Evolutionary conservation across 2,113 vertebrate species (phyloP), one percentile per base, ranked within the genome.

Genomic region (Anolis carolinensis): DNA sequence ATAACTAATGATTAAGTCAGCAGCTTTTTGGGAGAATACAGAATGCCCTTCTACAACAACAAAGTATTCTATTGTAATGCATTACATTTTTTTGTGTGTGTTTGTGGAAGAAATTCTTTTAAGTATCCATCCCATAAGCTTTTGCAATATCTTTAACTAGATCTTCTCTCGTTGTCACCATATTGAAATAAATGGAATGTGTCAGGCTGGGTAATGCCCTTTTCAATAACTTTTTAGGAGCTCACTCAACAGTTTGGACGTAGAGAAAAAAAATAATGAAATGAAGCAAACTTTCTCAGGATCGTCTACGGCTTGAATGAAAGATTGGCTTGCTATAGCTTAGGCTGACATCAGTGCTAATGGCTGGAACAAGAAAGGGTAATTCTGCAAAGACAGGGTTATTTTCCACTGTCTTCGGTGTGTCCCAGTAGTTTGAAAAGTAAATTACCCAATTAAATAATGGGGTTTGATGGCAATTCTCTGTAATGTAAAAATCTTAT

Each of bases 51-150:
- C 93, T 88, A 89, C 91, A 89, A 93, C 95, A 91, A 95, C 96
- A 95, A 95, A 96, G 94, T 94, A 94, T 94, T 88, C 95, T 81
- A 93, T 95, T 95, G 95, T 96, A 93, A 94, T 89, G 93, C 72
- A 86, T 89, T 91, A 94, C 93, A 85, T 93, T 81, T 48, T n/a
- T 81, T 67, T 81, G 65, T 68, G 27, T 68, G 65, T 68, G 65
- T 65, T 18, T 62, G 11, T 2, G 1, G 23, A 70, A 75, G 85
- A 93, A 87, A 94, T 94, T 92, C 30, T 90, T 92, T 90, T 92
- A 93, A 94, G 91, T 95, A 90, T 91, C 76, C 92, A 90, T 91
- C 76, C 92, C 93, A 92, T 95, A 94, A 95, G 95, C 95, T 93
- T 62, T 88, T 48, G 93, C 95, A 89, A 86, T 92, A 93, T 93